A percentile compares a stretch with the other conserved stretches of the same genome.
These are phyloP conservation scores for Formica selysi DNA, from an alignment of 1,140 invertebrate genomes.

Conservation along the genomic window DNA sequence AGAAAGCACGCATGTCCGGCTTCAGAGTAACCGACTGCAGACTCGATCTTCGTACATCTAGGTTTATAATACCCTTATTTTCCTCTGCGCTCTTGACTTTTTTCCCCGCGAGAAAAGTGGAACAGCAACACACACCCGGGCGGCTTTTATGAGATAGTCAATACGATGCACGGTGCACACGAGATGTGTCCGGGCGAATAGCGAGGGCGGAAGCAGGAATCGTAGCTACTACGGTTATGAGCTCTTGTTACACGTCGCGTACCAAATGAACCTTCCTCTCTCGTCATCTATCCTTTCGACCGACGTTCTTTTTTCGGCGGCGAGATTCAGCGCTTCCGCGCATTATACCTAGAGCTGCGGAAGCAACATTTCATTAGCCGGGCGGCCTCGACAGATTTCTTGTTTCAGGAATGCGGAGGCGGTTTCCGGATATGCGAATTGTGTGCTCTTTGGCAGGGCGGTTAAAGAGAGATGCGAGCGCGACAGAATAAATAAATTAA, in stretches of 20 bases:
- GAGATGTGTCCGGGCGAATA: background rate
- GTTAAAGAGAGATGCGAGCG: background rate
- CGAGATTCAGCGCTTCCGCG: slow-evolving; percentile 15
- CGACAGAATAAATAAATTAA: slow-evolving; percentile 56
- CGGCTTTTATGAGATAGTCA: slow-evolving; percentile 9
- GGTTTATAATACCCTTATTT: slow-evolving; percentile 24
- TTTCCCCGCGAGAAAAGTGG: background rate
- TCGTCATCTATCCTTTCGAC: slow-evolving; percentile 24
- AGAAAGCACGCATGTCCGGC: background rate
- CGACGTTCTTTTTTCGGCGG: slow-evolving; percentile 16
- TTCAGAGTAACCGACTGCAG: background rate
- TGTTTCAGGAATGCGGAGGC: slow-evolving; percentile 25
- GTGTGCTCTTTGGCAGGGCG: background rate
- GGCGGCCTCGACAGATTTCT: slow-evolving; percentile 43
- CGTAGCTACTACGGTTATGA: slow-evolving; percentile 41
- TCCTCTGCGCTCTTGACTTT: background rate
- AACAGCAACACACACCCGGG: background rate
- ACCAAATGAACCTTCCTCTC: slow-evolving; percentile 14
- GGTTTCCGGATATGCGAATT: background rate
- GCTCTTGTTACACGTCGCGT: slow-evolving; percentile 43
- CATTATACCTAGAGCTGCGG: background rate
- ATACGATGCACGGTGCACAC: background rate
- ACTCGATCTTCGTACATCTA: background rate
- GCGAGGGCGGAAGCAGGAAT: slow-evolving; percentile 11
- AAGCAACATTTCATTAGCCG: slow-evolving; percentile 55